Conservation (phyloP, 2,113 vertebrate genomes). For the Sphaerodactylus townsendi region DNA sequence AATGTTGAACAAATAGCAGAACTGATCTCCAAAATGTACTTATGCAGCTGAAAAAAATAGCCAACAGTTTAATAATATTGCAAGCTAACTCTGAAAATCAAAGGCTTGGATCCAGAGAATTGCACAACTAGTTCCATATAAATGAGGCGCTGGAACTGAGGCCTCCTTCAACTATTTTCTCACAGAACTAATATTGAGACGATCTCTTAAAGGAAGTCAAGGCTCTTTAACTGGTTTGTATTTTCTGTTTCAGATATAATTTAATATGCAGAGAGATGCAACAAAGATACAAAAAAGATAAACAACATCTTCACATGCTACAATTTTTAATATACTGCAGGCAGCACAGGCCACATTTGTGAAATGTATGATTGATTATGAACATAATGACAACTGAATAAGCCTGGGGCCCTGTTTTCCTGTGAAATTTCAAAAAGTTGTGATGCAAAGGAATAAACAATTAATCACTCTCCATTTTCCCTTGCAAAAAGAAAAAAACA, state of each 20-base stretch:
- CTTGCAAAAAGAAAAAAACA: not conserved
- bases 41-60: not conserved
- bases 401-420: not conserved
- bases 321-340: not conserved
- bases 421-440: not conserved
- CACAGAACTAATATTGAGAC: not conserved
- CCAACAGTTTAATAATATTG: not conserved
- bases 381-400: not conserved
- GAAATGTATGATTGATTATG: not conserved
- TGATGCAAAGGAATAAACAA: not conserved
- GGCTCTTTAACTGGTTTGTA: not conserved
- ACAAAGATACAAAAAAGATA: not conserved
- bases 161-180: not conserved
- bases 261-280: not conserved
- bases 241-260: not conserved
- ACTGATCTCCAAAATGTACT: not conserved
- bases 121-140: too few relatives aligned
- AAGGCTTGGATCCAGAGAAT: too few relatives aligned
- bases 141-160: not conserved
- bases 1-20: not conserved
- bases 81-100: not conserved
- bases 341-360: not conserved
- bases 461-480: not conserved
- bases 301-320: not conserved
- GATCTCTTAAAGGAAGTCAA: not conserved